A percentile compares a stretch with the other conserved stretches of the same genome.
Evolutionary conservation across 2,888 invertebrate species (phyloP).

Genomic region (Cephonodes hylas): DNA sequence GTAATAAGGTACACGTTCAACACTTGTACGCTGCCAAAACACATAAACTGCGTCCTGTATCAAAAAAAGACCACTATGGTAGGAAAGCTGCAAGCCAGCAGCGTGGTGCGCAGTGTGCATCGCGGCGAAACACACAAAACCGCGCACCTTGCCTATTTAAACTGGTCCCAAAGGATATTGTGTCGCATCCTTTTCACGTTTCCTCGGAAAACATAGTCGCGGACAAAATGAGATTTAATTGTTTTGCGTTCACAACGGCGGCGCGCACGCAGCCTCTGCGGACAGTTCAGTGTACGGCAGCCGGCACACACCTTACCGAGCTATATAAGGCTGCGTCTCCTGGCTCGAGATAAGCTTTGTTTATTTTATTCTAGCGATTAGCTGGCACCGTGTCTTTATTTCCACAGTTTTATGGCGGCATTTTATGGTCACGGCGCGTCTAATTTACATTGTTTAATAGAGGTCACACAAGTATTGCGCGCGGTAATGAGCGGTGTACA

Average conservation of each 20-base stretch:
- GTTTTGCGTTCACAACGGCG: conserved; percentile 29
- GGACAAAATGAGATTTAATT: conserved; percentile 47
- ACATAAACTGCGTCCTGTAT: neutral
- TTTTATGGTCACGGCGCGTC: conserved; percentile 32
- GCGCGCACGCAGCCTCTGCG: conserved; percentile 28
- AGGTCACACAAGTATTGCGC: conserved; percentile 27
- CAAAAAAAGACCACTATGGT: neutral
- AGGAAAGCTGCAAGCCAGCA: neutral
- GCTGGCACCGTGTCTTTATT: conserved; percentile 38
- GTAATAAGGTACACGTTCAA: too few species aligned
- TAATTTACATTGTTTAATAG: conserved; percentile 26
- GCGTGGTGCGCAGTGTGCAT: neutral
- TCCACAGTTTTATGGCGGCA: conserved; percentile 38
- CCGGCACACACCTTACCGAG: conserved; percentile 48
- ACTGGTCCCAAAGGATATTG: conserved; percentile 35
- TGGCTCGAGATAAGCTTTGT: conserved; percentile 67
- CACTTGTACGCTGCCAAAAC: neutral
- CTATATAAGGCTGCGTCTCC: conserved; percentile 63
- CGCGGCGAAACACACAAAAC: conserved; percentile 25
- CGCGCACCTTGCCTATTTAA: conserved; percentile 37
- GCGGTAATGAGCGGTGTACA: conserved; percentile 16
- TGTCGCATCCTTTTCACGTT: conserved; percentile 34
- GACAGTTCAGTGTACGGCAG: conserved; percentile 37
- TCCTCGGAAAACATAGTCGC: conserved; percentile 34
- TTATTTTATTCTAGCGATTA: conserved; percentile 64